phyloP scores from a whole-genome alignment of 2,888 invertebrate species.

The Epirrita christyi region DNA sequence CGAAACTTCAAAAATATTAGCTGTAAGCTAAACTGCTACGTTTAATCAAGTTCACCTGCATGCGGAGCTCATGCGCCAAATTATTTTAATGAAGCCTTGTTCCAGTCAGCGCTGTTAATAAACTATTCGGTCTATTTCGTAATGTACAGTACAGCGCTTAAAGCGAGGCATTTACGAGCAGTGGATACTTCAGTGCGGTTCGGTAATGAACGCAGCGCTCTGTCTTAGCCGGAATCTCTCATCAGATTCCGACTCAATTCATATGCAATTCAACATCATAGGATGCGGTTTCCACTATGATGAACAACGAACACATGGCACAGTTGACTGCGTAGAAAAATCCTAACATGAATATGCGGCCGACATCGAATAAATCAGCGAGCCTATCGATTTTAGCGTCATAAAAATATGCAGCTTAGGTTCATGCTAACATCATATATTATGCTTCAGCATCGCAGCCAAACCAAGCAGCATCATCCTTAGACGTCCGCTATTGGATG shows the following conservation, averaged over 20 bases:
- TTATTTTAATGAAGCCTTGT: conserved; percentile 54
- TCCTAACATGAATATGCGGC: conserved; percentile 34
- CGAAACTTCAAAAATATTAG: conserved; percentile 52
- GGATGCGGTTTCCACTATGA: conserved; percentile 37
- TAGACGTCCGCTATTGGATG: no score
- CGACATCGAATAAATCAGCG: conserved; percentile 40
- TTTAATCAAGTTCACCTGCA: conserved; percentile 53
- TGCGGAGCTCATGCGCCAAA: conserved; percentile 41
- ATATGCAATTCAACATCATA: conserved; percentile 40
- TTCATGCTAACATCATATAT: no score
- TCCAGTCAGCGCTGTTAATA: conserved; percentile 45
- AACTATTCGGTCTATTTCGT: conserved; percentile 45
- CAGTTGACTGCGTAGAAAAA: background rate
- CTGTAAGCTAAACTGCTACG: conserved; percentile 40
- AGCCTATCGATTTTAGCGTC: conserved; percentile 44
- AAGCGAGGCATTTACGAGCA: conserved; percentile 41
- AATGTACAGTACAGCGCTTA: conserved; percentile 13
- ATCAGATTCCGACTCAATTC: conserved; percentile 38
- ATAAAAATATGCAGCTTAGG: conserved; percentile 51
- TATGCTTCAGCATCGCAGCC: no score
- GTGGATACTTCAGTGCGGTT: conserved; percentile 42
- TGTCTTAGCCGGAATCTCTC: conserved; percentile 33
- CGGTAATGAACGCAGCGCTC: conserved; percentile 47
- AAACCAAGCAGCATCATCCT: no score
- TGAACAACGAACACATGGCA: conserved; percentile 11